Evolutionary conservation across 1,140 invertebrate genomes (phyloP), one percentile per base, ranked within the genome.

Genomic region (Drosophila subobscura): DNA sequence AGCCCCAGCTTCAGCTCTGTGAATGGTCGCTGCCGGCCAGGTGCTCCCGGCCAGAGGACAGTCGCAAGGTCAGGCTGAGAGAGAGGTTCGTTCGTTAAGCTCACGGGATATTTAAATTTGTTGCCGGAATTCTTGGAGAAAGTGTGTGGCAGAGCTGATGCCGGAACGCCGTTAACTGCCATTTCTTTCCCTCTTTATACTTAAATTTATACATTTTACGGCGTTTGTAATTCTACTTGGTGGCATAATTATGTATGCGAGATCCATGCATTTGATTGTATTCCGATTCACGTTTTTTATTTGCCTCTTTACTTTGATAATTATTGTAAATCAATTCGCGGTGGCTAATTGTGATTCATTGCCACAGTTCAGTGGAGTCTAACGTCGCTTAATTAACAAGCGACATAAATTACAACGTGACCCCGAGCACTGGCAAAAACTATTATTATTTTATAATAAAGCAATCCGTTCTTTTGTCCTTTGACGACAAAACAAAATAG

Each of bases 351-450:
- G 74, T 59, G 56, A 77, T 63, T 53, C 57, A 56, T 51, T 58
- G 10, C 1, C 63, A 52, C 79, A 83, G 79, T 83, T 83, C 79
- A 83, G 74, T 83, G 74, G 41, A 61, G 60, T 67, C 79, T 76
- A 81, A 77, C 57, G 37, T n/a, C 37, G 73, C 40, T 77, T 83
- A 77, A 83, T 83, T 74, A 83, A 83, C 79, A 74, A 40, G 25
- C 50, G 12, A 60, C 59, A 61, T 75, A 55, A 79, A 75, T 66
- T 79, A 63, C 51, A 54, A 57, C 60, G 60, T 51, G 77, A 71
- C 45, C 23, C 25, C 46, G 12, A 45, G 7, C n/a, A 61, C 44
- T 20, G 37, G 33, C 22, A 47, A 59, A 33, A 73, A 46, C 42
- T 54, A 70, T 46, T 55, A 50, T 25, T 53, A 44, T 20, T 22